phyloP scores from a whole-genome alignment of 2,797 vertebrate genomes.

The Poecilia picta region DNA sequence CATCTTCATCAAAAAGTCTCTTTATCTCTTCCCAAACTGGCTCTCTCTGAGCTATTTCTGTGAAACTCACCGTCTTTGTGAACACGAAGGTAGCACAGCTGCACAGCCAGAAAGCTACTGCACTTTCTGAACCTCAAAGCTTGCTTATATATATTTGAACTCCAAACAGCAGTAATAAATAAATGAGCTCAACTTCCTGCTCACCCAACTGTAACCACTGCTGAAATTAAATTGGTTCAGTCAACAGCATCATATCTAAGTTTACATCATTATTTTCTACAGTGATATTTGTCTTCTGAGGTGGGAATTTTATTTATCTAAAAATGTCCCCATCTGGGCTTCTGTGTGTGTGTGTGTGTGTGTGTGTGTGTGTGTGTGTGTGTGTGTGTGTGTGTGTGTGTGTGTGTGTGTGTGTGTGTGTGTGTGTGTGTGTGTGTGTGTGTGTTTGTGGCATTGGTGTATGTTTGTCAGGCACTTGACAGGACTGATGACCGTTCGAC shows the following conservation, averaged over 20 bases:
- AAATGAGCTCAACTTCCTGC: slow-evolving; percentile 10
- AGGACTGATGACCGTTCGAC: slow-evolving; percentile 60
- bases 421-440: too few species aligned
- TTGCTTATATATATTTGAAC: slow-evolving; percentile 1
- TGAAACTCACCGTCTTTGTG: neutral
- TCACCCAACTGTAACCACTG: slow-evolving; percentile 13
- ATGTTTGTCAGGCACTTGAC: slow-evolving; percentile 48
- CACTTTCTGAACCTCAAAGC: neutral
- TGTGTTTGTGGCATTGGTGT: slow-evolving; percentile 14
- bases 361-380: neutral
- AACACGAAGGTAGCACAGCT: neutral
- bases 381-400: too few species aligned
- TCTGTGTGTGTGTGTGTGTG: neutral
- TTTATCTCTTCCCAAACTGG: neutral
- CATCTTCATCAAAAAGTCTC: neutral
- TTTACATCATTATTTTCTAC: slow-evolving; percentile 36
- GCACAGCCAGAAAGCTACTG: neutral
- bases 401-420: too few species aligned
- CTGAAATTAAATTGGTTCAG: slow-evolving; percentile 32
- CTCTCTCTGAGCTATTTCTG: neutral
- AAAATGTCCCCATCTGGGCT: slow-evolving; percentile 35
- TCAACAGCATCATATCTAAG: slow-evolving; percentile 30
- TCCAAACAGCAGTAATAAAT: slow-evolving; percentile 6
- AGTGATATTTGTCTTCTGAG: slow-evolving; percentile 37
- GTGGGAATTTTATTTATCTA: slow-evolving; percentile 47